These are phyloP conservation scores for Subanguina moxae DNA, from an alignment of 1,140 invertebrate genomes.

Conservation along the genomic window DNA sequence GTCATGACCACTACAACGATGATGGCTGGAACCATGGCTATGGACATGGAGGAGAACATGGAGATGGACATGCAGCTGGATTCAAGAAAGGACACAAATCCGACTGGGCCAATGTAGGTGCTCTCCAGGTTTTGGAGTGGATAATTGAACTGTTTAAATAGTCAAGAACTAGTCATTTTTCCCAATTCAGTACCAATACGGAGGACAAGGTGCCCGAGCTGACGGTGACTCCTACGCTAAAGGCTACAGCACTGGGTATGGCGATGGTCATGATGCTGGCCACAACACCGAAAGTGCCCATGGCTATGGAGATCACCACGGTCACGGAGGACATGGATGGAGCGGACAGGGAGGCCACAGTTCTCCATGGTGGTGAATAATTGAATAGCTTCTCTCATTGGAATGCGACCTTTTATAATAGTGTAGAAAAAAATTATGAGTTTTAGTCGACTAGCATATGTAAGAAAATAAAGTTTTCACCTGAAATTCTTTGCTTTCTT, in stretches of 20 bases:
- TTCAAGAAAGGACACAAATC: constrained; percentile 33
- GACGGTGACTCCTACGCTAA: constrained; percentile 29
- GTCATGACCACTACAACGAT: constrained; percentile 19
- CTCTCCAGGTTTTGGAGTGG: background rate
- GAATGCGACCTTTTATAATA: too few relatives aligned
- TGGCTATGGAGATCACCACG: constrained; percentile 14
- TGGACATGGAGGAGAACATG: constrained; percentile 17
- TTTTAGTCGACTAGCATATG: too few relatives aligned
- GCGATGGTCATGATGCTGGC: constrained; percentile 21
- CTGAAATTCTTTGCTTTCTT: constrained; percentile 97
- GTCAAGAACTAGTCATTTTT: background rate
- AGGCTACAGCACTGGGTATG: constrained; percentile 21
- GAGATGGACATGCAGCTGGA: constrained; percentile 23
- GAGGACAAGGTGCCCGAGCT: constrained; percentile 32
- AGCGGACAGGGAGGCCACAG: constrained; percentile 20
- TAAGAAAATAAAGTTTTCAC: constrained; percentile 62
- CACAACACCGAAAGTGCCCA: constrained; percentile 13
- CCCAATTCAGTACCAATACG: constrained; percentile 25
- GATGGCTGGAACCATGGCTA: constrained; percentile 28
- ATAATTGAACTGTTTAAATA: too few relatives aligned
- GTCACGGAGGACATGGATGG: constrained; percentile 20
- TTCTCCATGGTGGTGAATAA: background rate
- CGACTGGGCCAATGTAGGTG: constrained; percentile 29
- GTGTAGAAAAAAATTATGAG: too few relatives aligned
- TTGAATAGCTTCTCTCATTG: background rate